Base-by-base conservation (phyloP, 2,797 vertebrate species). In the Danionella dracula region DNA sequence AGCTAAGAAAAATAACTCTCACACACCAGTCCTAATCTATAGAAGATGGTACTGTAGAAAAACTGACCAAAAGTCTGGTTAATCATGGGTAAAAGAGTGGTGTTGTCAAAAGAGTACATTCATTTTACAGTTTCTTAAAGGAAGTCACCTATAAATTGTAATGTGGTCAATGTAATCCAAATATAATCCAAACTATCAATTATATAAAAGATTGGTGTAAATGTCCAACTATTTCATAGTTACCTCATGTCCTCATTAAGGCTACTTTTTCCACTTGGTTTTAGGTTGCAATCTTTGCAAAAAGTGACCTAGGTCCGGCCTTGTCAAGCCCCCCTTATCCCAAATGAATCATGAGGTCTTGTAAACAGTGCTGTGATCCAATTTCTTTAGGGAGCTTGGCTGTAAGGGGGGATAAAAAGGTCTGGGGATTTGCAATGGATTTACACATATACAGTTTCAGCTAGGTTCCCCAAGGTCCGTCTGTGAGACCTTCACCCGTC, bases 381-480 rank as follows among this genome's bases (percentile, higher is more conserved):
- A 91, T 93, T 93, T 93, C 92, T 85, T 87, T 55, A 86, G 92
- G 89, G 90, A 91, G 85, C 74, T 37, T 74, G 89, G 89, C 81
- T 76, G 72, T 77, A 72, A 78, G 77, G 68, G 61, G 72, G 62
- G 79, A 75, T 73, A 80, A 79, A 65, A 15, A 55, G 74, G 78
- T 74, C 41, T 54, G 79, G 87, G 92, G 92, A 90, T 92, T 94
- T 93, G 89, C 71, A 11, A 88, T 90, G 91, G 93, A 95, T 97
- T 97, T 96, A 93, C 94, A 96, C 94, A 20, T 95, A 93, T 94
- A 93, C 88, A 79, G 88, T 96, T 97, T 95, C 92, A 94, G 86
- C 90, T 80, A 87, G 89, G 83, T 89, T 87, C 87, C 80, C 88
- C 85, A 90, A 94, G 91, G 92, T 91, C 78, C 76, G 87, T 82